Conservation (phyloP, 2,888 invertebrate genomes). For the Sinhomidia bicolor region DNA sequence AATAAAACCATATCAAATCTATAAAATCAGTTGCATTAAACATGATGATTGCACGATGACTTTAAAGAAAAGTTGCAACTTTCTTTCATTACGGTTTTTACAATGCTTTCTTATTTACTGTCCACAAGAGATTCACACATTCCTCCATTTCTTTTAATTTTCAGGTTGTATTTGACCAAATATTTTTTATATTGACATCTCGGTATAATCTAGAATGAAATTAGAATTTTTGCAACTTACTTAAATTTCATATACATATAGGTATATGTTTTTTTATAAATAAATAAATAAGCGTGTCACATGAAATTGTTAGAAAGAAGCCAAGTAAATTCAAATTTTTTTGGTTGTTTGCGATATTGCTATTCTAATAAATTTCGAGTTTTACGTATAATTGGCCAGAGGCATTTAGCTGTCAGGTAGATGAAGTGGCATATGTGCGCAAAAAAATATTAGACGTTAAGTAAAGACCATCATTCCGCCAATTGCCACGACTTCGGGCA, state of each 20-base stretch:
- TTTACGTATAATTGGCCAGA: conserved; percentile 20
- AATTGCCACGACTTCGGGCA: conserved; percentile 22
- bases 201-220: too few relatives aligned
- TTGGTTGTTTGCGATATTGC: not conserved
- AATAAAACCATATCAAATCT: not conserved
- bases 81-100: not conserved
- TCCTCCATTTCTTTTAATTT: too few relatives aligned
- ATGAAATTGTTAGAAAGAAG: not conserved
- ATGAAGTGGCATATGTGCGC: not conserved
- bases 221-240: too few relatives aligned
- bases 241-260: too few relatives aligned
- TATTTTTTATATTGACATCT: too few relatives aligned
- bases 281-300: not conserved
- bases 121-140: too few relatives aligned
- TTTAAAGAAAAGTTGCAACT: not conserved
- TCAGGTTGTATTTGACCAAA: too few relatives aligned
- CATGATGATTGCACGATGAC: not conserved
- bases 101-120: not conserved
- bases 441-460: conserved; percentile 14
- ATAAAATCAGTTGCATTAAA: not conserved
- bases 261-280: too few relatives aligned
- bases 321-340: not conserved
- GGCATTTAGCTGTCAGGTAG: conserved; percentile 7
- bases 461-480: not conserved
- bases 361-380: conserved; percentile 2